Evolutionary conservation across 2,888 invertebrate species (phyloP), one percentile per base, ranked within the genome.

Genomic region (Silvanus unidentatus): DNA sequence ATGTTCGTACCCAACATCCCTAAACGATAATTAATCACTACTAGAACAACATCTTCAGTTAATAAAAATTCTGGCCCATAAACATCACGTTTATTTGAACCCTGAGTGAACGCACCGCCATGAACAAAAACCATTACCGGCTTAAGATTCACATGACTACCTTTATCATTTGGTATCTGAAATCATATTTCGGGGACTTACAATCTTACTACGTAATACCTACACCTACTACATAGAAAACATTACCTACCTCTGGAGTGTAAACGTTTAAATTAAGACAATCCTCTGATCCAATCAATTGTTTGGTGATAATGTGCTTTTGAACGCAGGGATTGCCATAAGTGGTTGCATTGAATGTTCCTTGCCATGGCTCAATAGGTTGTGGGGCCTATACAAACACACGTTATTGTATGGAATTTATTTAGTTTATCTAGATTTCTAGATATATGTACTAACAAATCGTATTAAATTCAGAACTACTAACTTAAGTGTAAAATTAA

Each of bases 281-380:
- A 35, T 56, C 54, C 35, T 56, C 55, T 1, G 39, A 36, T n/a
- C 55, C 54, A 13, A 15, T 40, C 0, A 49, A 32, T 38, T 44
- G 12, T 6, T 13, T 36, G 2, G 46, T 50, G n/a, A 44, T 30
- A 11, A 42, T 37, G 47, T 49, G 41, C 14, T 34, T 47, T 16
- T 53, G 47, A 15, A 45, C 35, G 35, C 53, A 50, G 10, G 39
- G 27, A 11, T 42, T 45, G 16, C 53, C 57, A 40, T 54, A 52
- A 44, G 53, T 47, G 1, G 55, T 62, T 1, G 58, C 59, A 41
- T 64, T 57, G 34, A 39, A 49, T n/a, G 58, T 42, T 36, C 58
- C 64, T 28, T 39, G 34, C 64, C 64, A 64, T 32, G 57, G 50
- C 40, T 60, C 56, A 12, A 47, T 50, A 2, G 59, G 59, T 42